Evolutionary conservation across 1,140 invertebrate species (phyloP), one percentile per base, ranked within the genome.

Genomic region (Micrasema longulum): DNA sequence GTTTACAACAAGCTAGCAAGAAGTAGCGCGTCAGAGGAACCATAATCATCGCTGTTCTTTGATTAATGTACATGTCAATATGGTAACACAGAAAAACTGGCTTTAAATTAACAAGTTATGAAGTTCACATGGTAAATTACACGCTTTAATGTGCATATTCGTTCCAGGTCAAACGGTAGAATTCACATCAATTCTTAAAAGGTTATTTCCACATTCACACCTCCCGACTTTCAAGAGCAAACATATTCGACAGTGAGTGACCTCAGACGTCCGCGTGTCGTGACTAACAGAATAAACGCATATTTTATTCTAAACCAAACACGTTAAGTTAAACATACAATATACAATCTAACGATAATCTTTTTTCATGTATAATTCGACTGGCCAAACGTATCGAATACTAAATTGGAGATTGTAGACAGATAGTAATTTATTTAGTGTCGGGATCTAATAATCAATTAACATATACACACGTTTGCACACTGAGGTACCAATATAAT

Each of bases 251-350:
- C 55, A 60, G 55, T 36, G 55, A 60, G 55, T 64, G 60, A 64
- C 60, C 60, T 64, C 60, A 64, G 31, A 60, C 41, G 47, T 45
- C 60, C 60, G 38, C 60, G 31, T 22, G 60, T 64, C 60, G 60
- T 64, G 60, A 64, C 60, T 18, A 16, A 64, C 38, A 64, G 38
- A 64, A 64, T 64, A 64, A 64, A 64, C 60, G 43, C 60, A 64
- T 64, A 12, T 64, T 64, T 64, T 64, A 60, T 60, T 60, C 55
- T 60, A 60, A 60, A 60, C 55, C 38, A 38, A 38, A 60, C 55
- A 38, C 35, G 55, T 60, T 60, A 60, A 11, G 55, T 60, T 60
- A 60, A 11, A 36, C 47, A 11, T 16, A 10, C 6, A 5, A 45
- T 11, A 12, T 11, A 31, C 47, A 53, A 53, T 53, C 50, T 53